phyloP scores from a whole-genome alignment of 2,888 invertebrate species.

The Cyclophora punctaria region DNA sequence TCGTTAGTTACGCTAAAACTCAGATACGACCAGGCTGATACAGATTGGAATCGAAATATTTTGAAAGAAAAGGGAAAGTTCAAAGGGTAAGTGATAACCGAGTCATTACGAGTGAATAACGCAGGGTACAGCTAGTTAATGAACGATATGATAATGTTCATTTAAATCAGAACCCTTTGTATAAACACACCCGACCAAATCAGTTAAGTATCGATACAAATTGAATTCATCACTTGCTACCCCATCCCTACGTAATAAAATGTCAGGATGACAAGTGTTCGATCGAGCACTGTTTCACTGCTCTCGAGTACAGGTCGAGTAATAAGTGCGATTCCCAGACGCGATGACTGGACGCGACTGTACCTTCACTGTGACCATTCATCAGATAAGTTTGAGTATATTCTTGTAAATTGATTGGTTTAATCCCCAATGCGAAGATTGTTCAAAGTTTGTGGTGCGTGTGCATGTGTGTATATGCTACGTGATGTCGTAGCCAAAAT shows the following conservation, averaged over 20 bases:
- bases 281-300: slow-evolving; percentile 50
- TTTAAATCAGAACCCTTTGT: too few relatives aligned
- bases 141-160: too few relatives aligned
- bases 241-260: slow-evolving; percentile 4
- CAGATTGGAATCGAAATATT: too few relatives aligned
- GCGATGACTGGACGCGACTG: slow-evolving; percentile 43
- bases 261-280: slow-evolving; percentile 34
- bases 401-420: too few relatives aligned
- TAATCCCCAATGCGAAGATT: too few relatives aligned
- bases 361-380: slow-evolving; percentile 1
- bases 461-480: too few relatives aligned
- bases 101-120: neutral
- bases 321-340: slow-evolving; percentile 57
- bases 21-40: too few relatives aligned
- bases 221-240: neutral
- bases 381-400: too few relatives aligned
- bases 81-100: neutral
- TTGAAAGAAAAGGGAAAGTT: too few relatives aligned
- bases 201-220: neutral
- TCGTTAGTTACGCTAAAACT: too few relatives aligned
- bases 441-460: too few relatives aligned
- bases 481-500: too few relatives aligned
- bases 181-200: neutral
- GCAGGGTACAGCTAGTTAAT: neutral
- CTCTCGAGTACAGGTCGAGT: slow-evolving; percentile 32